These are phyloP conservation scores for Aramus guarauna DNA, from an alignment of 2,113 vertebrate species.

Conservation along the genomic window DNA sequence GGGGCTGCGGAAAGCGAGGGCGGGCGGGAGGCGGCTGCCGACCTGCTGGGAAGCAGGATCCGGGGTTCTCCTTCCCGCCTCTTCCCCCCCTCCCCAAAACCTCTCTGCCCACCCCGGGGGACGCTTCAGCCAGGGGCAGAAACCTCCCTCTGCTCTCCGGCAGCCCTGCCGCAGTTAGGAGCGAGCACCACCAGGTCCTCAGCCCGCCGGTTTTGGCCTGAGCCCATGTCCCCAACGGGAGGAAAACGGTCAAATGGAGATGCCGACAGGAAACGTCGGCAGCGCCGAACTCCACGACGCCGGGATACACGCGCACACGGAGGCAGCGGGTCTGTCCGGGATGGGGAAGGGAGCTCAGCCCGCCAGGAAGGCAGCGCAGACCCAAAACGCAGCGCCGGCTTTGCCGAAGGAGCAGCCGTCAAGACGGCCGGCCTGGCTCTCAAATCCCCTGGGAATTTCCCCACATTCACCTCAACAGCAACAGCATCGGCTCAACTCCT, in stretches of 20 bases:
- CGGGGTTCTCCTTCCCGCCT: neutral
- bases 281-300: neutral
- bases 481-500: neutral
- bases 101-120: neutral
- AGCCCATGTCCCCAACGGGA: neutral
- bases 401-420: neutral
- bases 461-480: neutral
- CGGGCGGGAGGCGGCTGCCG: neutral
- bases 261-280: neutral
- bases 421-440: neutral
- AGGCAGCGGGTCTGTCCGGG: neutral
- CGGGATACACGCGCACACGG: accelerated
- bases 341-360: neutral
- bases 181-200: neutral
- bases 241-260: neutral
- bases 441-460: neutral
- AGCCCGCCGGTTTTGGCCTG: accelerated
- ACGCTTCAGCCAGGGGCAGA: neutral
- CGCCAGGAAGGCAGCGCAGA: neutral
- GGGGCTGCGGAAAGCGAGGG: neutral
- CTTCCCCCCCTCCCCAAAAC: neutral
- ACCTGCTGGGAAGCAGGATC: too few relatives aligned
- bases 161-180: neutral
- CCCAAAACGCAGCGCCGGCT: neutral
- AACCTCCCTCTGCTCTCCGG: neutral